Evolutionary conservation across 2,888 invertebrate species (phyloP), one percentile per base, ranked within the genome.

Genomic region (Peribatodes rhomboidaria): DNA sequence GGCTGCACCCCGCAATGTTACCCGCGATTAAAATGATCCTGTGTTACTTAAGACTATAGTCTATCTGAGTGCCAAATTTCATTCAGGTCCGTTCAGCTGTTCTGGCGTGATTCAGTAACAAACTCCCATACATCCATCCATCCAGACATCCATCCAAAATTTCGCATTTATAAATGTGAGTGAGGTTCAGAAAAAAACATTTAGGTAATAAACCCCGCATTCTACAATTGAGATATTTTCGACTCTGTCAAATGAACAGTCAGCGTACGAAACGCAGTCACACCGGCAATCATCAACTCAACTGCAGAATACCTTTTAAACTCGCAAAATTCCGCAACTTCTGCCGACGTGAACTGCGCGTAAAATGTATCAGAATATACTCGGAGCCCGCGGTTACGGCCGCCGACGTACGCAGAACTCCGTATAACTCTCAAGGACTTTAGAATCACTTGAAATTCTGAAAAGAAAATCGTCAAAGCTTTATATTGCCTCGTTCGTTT

Each of bases 401-500:
- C 65, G 57, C 60, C 67, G 70, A 68, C 77, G 74, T 75, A 81
- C 80, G 82, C 83, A 77, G 77, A 79, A 75, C 75, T 77, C 75
- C 79, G 77, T 82, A 83, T 82, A 83, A 81, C 84, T 82, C 83
- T 78, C 74, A 80, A 83, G 80, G 86, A 89, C 86, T 91, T 89
- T 89, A 87, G 85, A 89, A 85, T 84, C 86, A 84, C 87, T 90
- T 89, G 84, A 90, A 90, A 89, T 89, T 88, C 87, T 86, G 81
- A 87, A 89, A 90, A 89, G 89, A 88, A 90, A 90, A 89, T 87
- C 91, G 89, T 90, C 90, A 89, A 89, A 89, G 90, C 89, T 88
- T 86, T 89, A 90, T 92, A 91, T 91, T 91, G 90, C 87, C 85
- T 86, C 75, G 78, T 79, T 82, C 78, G 70, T 66, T 69, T 63